Conservation (phyloP, 92 coral and sea anemone species). For the Actinostola sp. region DNA sequence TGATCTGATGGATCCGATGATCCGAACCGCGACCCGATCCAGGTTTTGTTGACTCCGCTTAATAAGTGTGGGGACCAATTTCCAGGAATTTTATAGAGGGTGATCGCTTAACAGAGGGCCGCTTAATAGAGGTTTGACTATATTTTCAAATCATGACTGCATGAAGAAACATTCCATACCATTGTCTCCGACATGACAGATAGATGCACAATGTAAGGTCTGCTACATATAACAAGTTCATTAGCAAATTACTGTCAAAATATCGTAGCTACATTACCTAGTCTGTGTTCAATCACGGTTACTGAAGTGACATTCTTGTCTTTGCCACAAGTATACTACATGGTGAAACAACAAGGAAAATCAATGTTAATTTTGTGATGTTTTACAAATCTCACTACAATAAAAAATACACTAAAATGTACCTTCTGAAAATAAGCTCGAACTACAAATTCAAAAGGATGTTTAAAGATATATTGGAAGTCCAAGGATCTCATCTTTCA, state of each 20-base stretch:
- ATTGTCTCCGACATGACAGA: too few relatives aligned
- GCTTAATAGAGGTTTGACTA: too few relatives aligned
- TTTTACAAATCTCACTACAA: background rate
- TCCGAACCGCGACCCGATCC: too few relatives aligned
- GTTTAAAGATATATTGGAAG: conserved; percentile 75
- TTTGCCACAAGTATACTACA: conserved; percentile 85
- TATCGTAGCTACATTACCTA: conserved; percentile 44
- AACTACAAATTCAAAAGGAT: conserved; percentile 87
- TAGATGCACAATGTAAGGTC: too few relatives aligned
- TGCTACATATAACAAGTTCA: background rate
- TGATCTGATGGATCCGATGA: too few relatives aligned
- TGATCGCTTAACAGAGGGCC: too few relatives aligned
- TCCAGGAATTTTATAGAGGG: too few relatives aligned
- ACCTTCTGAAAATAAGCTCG: conserved; percentile 95
- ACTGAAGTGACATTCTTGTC: conserved; percentile 87
- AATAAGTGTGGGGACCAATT: too few relatives aligned
- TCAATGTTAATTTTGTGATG: background rate
- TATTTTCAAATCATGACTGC: too few relatives aligned
- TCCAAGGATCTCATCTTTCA: conserved; percentile 53
- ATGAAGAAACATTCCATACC: too few relatives aligned
- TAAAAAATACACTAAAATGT: background rate
- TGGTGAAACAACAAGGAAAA: conserved; percentile 1
- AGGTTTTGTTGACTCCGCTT: too few relatives aligned
- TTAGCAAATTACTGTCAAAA: background rate
- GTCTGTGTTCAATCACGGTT: conserved; percentile 69